These are phyloP conservation scores for Sebastes cheni DNA, from an alignment of 2,797 vertebrate genomes.

Conservation along the genomic window DNA sequence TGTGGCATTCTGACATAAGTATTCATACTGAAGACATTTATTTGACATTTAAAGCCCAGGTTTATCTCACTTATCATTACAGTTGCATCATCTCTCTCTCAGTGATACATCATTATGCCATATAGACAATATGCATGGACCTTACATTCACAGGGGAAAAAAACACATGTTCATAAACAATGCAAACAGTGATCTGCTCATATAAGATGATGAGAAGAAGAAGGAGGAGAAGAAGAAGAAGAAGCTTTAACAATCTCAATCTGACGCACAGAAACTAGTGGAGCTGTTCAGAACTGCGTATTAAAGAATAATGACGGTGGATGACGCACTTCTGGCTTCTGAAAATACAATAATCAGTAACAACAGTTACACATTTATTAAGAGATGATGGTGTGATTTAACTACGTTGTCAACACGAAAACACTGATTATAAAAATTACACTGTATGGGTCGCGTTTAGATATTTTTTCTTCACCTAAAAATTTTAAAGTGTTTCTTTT, in stretches of 20 bases:
- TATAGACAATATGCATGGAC: not conserved
- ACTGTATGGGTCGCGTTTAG: not conserved
- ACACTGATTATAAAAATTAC: not conserved
- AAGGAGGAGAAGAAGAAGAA: not conserved
- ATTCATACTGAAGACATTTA: slow-evolving; percentile 26
- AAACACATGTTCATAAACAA: not conserved
- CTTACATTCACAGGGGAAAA: not conserved
- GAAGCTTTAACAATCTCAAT: too few species aligned
- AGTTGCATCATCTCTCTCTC: not conserved
- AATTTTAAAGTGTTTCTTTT: not conserved
- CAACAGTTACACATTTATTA: not conserved
- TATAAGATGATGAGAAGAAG: not conserved
- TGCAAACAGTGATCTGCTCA: slow-evolving; percentile 7
- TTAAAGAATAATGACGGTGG: not conserved
- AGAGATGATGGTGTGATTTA: not conserved
- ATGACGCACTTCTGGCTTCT: not conserved
- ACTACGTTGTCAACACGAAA: not conserved
- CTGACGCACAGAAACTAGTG: not conserved
- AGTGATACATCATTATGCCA: slow-evolving; percentile 8
- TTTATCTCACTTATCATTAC: slow-evolving; percentile 37
- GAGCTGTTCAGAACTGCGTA: not conserved
- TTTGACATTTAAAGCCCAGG: slow-evolving; percentile 46
- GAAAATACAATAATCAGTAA: not conserved
- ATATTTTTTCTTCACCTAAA: not conserved
- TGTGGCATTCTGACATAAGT: slow-evolving; percentile 11